These are phyloP conservation scores for Diploscapter pachys DNA, from an alignment of 1,140 invertebrate genomes.

Conservation along the genomic window DNA sequence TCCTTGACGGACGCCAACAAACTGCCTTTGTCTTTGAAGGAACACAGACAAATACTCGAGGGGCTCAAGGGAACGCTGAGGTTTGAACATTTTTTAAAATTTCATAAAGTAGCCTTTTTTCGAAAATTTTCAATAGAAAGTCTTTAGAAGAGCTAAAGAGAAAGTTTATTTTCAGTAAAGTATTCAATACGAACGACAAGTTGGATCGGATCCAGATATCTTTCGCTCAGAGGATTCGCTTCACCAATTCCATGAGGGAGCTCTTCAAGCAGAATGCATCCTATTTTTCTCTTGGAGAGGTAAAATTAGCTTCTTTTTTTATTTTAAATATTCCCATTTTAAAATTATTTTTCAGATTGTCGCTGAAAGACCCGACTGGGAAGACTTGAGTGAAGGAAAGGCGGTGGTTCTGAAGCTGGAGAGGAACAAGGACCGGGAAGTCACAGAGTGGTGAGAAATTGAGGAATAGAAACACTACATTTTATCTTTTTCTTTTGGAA, in stretches of 20 bases:
- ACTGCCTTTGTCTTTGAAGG: neutral
- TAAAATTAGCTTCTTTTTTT: conserved; percentile 20
- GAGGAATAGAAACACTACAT: conserved; percentile 6
- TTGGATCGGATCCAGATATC: neutral
- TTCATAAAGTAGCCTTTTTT: conserved; percentile 10
- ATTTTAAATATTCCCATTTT: neutral
- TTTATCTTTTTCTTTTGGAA: conserved; percentile 13
- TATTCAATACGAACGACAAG: neutral
- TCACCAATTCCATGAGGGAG: conserved; percentile 16
- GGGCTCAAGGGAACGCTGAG: neutral
- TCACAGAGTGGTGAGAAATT: conserved; percentile 14
- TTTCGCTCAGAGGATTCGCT: conserved; percentile 18
- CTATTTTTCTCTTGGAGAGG: conserved; percentile 29
- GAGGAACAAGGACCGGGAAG: neutral
- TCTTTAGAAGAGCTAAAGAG: neutral
- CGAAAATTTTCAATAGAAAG: neutral
- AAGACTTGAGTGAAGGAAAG: conserved; percentile 27
- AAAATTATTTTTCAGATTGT: conserved; percentile 29
- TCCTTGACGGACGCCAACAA: no score
- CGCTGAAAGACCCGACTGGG: conserved; percentile 24
- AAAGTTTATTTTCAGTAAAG: neutral
- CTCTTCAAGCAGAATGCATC: conserved; percentile 15
- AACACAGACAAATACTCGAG: conserved; percentile 1
- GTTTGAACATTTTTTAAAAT: conserved; percentile 10
- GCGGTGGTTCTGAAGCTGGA: conserved; percentile 7